phyloP scores from a whole-genome alignment of 2,113 vertebrate genomes.

The Lampris incognitus region DNA sequence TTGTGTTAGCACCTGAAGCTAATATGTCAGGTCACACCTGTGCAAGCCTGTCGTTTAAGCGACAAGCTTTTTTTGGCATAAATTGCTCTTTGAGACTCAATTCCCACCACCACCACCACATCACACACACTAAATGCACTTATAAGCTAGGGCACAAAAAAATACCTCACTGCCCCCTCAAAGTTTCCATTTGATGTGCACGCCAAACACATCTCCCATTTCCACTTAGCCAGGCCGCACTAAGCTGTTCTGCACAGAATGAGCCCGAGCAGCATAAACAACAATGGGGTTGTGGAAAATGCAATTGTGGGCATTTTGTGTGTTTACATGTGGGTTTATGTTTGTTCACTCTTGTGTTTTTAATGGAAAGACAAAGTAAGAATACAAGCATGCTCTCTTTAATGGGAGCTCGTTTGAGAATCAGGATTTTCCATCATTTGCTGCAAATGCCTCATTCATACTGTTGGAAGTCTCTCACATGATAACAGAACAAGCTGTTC shows the following conservation, averaged over 20 bases:
- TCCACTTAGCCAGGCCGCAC: conserved; percentile 25
- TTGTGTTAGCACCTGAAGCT: conserved; percentile 14
- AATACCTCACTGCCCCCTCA: background rate
- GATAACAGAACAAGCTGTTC: too few species aligned
- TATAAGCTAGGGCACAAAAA: background rate
- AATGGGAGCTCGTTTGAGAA: conserved; percentile 11
- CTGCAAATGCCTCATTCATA: conserved; percentile 1
- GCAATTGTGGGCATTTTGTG: conserved; percentile 19
- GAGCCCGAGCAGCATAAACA: conserved; percentile 29
- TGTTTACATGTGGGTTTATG: background rate
- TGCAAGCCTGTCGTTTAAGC: background rate
- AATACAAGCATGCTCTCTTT: background rate
- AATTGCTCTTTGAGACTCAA: too few species aligned
- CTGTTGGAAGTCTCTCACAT: background rate
- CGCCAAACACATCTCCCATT: conserved; percentile 33
- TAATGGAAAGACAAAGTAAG: background rate
- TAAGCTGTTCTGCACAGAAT: conserved; percentile 17
- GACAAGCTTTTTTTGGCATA: too few species aligned
- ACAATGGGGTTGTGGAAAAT: conserved; percentile 21
- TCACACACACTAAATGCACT: background rate
- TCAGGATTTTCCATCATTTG: conserved; percentile 30
- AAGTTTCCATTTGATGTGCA: conserved; percentile 19
- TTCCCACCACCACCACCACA: too few species aligned
- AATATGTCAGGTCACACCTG: background rate
- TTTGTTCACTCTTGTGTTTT: conserved; percentile 5